Evolutionary conservation across 2,797 vertebrate genomes (phyloP).

Genomic region (Scyliorhinus canicula): DNA sequence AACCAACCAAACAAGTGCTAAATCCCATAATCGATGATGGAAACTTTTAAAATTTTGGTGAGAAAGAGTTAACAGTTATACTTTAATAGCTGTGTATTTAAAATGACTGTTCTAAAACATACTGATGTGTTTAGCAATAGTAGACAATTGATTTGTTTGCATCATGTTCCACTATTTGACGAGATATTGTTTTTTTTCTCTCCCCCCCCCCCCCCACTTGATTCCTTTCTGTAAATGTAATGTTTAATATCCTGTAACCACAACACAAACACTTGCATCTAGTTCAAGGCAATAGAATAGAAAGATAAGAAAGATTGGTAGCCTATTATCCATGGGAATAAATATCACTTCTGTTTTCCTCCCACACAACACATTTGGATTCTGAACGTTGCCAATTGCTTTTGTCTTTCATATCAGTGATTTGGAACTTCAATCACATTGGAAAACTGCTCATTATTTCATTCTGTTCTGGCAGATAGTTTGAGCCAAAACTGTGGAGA

Average conservation of each 20-base stretch:
- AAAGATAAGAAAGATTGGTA: background rate
- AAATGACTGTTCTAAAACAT: conserved; percentile 6
- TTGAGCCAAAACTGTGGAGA: background rate
- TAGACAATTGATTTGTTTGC: background rate
- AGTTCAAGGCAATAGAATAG: background rate
- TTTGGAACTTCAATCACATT: background rate
- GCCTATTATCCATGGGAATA: background rate
- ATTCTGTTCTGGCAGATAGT: background rate
- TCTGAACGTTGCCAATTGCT: background rate
- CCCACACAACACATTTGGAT: conserved; percentile 24
- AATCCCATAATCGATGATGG: background rate
- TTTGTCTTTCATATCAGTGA: conserved; percentile 18
- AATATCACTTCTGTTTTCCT: conserved; percentile 15
- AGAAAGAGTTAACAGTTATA: background rate
- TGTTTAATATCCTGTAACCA: background rate
- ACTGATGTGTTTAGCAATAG: background rate
- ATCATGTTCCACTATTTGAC: background rate
- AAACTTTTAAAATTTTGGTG: background rate
- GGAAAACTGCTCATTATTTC: background rate
- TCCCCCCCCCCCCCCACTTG: too few species aligned
- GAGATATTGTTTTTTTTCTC: background rate
- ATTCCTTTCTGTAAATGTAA: conserved; percentile 4
- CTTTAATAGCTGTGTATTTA: background rate
- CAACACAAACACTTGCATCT: background rate
- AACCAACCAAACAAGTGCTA: background rate